These are phyloP conservation scores for Drosophila imparisetae DNA, from an alignment of 2,888 invertebrate species.

Conservation along the genomic window DNA sequence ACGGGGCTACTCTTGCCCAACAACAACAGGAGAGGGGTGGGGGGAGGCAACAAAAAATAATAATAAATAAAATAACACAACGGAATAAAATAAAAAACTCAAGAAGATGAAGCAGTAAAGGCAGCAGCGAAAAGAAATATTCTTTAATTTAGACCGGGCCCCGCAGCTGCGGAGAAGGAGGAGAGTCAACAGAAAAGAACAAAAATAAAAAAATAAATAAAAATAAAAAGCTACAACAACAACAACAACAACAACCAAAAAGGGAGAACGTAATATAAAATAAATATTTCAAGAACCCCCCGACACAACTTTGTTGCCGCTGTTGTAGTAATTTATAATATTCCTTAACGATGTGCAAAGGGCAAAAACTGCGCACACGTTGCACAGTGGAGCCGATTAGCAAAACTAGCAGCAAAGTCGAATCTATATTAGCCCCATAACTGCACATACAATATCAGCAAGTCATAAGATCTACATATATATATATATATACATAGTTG, in stretches of 20 bases:
- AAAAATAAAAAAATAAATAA: constrained; percentile 40
- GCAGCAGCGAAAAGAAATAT: constrained; percentile 59
- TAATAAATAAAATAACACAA: constrained; percentile 75
- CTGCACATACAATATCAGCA: neutral
- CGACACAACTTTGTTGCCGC: constrained; percentile 41
- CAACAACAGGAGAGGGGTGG: neutral
- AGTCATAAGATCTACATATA: neutral
- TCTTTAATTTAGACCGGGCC: constrained; percentile 79
- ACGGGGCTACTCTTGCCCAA: constrained; percentile 53
- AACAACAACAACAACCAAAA: constrained; percentile 5
- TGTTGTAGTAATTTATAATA: constrained; percentile 83
- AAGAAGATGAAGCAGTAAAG: constrained; percentile 49
- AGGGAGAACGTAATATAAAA: constrained; percentile 70
- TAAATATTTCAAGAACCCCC: constrained; percentile 75
- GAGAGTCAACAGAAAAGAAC: constrained; percentile 36
- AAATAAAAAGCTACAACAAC: constrained; percentile 4
- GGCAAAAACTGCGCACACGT: constrained; percentile 69
- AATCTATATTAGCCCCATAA: neutral
- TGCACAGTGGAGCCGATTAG: constrained; percentile 44
- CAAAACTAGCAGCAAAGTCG: neutral
- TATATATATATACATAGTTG: neutral
- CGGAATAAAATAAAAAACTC: constrained; percentile 56
- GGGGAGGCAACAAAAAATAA: constrained; percentile 44
- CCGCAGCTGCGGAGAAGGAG: constrained; percentile 44
- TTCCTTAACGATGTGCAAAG: constrained; percentile 82